phyloP scores from a whole-genome alignment of 2,888 invertebrate genomes.

The Leucoma salicis region DNA sequence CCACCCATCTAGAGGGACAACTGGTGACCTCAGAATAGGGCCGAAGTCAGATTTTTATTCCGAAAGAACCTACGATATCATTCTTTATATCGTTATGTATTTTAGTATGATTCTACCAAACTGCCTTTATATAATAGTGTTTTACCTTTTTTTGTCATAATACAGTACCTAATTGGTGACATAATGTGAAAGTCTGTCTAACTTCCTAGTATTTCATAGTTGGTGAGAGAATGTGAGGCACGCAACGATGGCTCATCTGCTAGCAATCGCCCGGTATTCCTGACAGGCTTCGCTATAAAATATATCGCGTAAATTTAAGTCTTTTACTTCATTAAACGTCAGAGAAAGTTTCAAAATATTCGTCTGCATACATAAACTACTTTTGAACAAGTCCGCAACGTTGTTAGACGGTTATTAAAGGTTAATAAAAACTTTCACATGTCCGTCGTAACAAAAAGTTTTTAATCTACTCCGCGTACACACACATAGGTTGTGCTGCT shows the following conservation, averaged over 20 bases:
- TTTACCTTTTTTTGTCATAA: constrained; percentile 46
- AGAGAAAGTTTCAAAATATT: constrained; percentile 29
- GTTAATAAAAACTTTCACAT: constrained; percentile 13
- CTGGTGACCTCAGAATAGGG: too few relatives aligned
- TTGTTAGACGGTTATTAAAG: constrained; percentile 8
- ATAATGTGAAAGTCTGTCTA: constrained; percentile 41
- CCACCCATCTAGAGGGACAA: too few relatives aligned
- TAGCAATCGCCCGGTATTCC: constrained; percentile 58
- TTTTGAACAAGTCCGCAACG: constrained; percentile 18
- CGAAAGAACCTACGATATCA: too few relatives aligned
- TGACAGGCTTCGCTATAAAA: constrained; percentile 60
- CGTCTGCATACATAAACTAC: constrained; percentile 11
- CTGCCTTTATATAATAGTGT: too few relatives aligned
- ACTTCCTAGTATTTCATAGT: constrained; percentile 62
- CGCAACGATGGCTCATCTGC: constrained; percentile 48
- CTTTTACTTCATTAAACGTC: constrained; percentile 17
- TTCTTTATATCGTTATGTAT: too few relatives aligned
- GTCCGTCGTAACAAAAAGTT: constrained; percentile 29
- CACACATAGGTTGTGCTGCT: constrained; percentile 44
- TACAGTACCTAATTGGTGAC: constrained; percentile 38
- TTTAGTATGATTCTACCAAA: too few relatives aligned
- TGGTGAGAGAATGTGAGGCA: constrained; percentile 52
- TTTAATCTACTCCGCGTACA: constrained; percentile 55
- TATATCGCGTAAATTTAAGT: constrained; percentile 34
- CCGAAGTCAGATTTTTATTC: too few relatives aligned